phyloP scores from a whole-genome alignment of 2,113 vertebrate species.

The Nasalis larvatus region DNA sequence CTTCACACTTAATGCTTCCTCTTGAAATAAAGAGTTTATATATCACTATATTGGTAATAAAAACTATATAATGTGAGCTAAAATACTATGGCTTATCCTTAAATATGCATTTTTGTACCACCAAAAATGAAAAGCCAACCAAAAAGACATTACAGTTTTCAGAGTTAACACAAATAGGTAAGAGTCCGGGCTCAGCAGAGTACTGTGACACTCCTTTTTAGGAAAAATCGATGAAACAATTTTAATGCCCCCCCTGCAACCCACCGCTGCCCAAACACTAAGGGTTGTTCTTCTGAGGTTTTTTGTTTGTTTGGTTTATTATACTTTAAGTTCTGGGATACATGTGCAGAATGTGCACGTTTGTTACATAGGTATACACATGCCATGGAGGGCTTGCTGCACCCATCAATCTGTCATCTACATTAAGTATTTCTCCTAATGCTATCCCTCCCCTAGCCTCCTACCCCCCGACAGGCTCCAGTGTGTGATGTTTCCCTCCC shows the following conservation, averaged over 20 bases:
- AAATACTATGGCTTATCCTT: slow-evolving; percentile 5
- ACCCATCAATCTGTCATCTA: too few relatives aligned
- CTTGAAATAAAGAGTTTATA: background rate
- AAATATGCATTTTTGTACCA: slow-evolving; percentile 9
- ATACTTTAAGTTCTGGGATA: too few relatives aligned
- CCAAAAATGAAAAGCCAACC: background rate
- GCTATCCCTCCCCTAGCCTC: too few relatives aligned
- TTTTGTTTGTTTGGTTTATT: background rate
- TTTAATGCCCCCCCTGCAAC: background rate
- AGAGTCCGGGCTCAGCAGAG: background rate
- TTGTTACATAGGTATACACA: too few relatives aligned
- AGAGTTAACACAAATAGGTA: background rate
- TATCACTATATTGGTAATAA: background rate
- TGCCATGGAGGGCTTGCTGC: too few relatives aligned
- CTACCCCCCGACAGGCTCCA: too few relatives aligned
- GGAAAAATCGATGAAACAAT: background rate
- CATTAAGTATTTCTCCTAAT: too few relatives aligned
- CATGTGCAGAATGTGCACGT: too few relatives aligned
- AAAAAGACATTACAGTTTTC: background rate
- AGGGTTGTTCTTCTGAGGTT: background rate
- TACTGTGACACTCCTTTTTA: background rate
- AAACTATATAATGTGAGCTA: background rate
- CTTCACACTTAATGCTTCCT: background rate
- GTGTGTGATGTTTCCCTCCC: too few relatives aligned
- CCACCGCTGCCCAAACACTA: background rate